Percentiles rank a stretch among this genome's conserved stretches.
These are phyloP conservation scores for Phrynocephalus forsythii DNA, from an alignment of 2,797 vertebrate genomes.

Conservation along the genomic window DNA sequence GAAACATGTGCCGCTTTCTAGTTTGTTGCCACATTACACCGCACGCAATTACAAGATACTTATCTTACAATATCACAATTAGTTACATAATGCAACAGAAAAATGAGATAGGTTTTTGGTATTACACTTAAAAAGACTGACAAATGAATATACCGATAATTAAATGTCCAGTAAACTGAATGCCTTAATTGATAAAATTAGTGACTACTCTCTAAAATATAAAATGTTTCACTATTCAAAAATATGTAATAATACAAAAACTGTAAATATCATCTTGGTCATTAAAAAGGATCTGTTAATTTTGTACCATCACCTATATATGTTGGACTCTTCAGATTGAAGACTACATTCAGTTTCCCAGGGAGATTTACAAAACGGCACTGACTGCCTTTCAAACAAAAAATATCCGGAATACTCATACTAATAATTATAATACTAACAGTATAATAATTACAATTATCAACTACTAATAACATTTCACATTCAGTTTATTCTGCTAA, in stretches of 20 bases:
- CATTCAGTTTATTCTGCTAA: conserved; percentile 56
- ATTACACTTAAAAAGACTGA: neutral
- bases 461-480: conserved; percentile 50
- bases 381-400: conserved; percentile 21
- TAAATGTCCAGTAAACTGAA: conserved; percentile 36
- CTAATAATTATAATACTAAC: too few relatives aligned
- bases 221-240: neutral
- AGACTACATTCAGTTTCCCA: conserved; percentile 31
- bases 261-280: conserved; percentile 28
- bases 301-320: neutral
- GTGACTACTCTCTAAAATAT: conserved; percentile 26
- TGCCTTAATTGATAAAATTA: conserved; percentile 28
- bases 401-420: conserved; percentile 28
- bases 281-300: conserved; percentile 2
- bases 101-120: conserved; percentile 23
- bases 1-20: conserved; percentile 37
- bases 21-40: neutral
- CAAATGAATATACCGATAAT: conserved; percentile 20
- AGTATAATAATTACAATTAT: neutral
- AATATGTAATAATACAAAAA: neutral
- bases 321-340: conserved; percentile 38
- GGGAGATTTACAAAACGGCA: conserved; percentile 21
- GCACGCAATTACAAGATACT: conserved; percentile 26
- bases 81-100: neutral
- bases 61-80: conserved; percentile 33